A percentile compares a stretch with the other conserved stretches of the same genome.
Conservation (phyloP, 2,888 invertebrate species). For the Campoplex capitator region DNA sequence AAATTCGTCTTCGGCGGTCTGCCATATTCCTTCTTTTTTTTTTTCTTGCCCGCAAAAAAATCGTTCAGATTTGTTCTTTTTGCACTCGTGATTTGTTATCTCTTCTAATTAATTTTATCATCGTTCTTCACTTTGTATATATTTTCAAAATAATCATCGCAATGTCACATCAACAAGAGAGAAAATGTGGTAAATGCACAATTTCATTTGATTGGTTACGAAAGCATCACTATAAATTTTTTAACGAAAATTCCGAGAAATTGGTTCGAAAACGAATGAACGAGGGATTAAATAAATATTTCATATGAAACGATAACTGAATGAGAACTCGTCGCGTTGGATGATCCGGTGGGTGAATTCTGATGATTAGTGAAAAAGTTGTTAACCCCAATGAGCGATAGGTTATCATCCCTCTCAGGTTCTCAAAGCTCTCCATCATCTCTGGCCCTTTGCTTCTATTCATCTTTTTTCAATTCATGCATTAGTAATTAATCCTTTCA, state of each 20-base stretch:
- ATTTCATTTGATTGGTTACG: not conserved
- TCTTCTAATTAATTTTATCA: not conserved
- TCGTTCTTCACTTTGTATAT: not conserved
- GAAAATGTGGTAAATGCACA: not conserved
- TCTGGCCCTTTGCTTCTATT: not conserved
- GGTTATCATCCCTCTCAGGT: not conserved
- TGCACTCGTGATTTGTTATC: not conserved
- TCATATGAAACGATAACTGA: not conserved
- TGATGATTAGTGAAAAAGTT: constrained; percentile 26
- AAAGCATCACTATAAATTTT: not conserved
- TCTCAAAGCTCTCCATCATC: constrained; percentile 5
- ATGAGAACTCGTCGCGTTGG: not conserved
- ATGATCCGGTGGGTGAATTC: not conserved
- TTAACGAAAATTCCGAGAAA: not conserved
- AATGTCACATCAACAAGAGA: not conserved
- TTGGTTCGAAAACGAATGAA: not conserved
- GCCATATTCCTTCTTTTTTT: not conserved
- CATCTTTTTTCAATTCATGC: constrained; percentile 5
- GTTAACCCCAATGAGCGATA: not conserved
- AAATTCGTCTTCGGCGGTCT: constrained; percentile 8
- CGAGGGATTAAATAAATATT: not conserved
- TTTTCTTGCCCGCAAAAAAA: constrained; percentile 7
- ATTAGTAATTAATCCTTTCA: constrained; percentile 21
- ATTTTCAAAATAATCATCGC: no score
- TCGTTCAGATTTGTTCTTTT: not conserved